A percentile compares a stretch with the other conserved stretches of the same genome.
Evolutionary conservation across 2,113 vertebrate species (phyloP).

Genomic region (Fregata magnificens): DNA sequence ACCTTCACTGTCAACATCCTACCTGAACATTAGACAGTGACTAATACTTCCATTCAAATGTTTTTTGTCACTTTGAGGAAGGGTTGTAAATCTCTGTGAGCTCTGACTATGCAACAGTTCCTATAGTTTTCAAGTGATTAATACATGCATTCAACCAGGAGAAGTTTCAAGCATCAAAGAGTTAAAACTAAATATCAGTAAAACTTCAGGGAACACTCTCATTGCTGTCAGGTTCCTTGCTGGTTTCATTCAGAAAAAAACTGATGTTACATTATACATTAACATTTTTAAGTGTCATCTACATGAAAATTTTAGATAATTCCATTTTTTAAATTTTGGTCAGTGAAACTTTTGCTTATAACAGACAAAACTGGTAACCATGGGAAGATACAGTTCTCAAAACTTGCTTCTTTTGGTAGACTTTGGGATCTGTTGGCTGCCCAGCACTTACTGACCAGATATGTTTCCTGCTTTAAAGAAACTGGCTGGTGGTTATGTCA

Average conservation of each 20-base stretch:
- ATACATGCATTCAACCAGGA: background rate
- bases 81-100: background rate
- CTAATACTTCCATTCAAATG: background rate
- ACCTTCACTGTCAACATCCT: background rate
- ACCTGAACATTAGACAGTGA: background rate
- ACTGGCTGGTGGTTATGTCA: background rate
- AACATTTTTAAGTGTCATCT: background rate
- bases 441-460: background rate
- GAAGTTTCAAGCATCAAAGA: background rate
- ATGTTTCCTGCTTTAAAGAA: background rate
- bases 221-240: background rate
- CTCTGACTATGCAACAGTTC: background rate
- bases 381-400: background rate
- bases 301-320: background rate
- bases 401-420: background rate
- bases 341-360: background rate
- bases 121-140: background rate
- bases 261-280: background rate
- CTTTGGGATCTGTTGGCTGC: background rate
- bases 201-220: background rate
- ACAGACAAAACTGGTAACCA: background rate
- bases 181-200: constrained; percentile 1
- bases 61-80: background rate
- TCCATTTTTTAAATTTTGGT: background rate
- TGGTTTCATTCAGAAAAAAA: background rate